Base-by-base conservation (phyloP, 64 coral and sea anemone species). In the Stichodactyla mertensii region DNA sequence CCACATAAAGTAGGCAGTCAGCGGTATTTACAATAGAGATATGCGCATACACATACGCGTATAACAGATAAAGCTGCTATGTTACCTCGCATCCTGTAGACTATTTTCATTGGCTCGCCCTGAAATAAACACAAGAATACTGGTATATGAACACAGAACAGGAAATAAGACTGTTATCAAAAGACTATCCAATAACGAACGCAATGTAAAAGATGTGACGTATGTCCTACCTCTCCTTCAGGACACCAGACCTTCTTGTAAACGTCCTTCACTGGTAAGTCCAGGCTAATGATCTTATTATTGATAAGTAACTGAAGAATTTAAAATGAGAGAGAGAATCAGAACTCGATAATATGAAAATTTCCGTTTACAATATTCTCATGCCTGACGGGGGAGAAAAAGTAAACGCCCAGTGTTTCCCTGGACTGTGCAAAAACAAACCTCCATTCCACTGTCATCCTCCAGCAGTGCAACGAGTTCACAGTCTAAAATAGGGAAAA, bases 371-470 rank as follows among this genome's bases (percentile, higher is more conserved):
- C 3, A 45, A 45, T 45, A 45, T 2, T 45, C 36, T 45, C 36
- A 2, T 45, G 36, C 1, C 36, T 4, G 36, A 45, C 1, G 36
- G 36, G 3, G 3, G 3, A 1, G 3, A 2, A 2, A 45, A 45
- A 45, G 1, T 2, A 45, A 45, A 45, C 36, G 36, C 36, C 36
- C 1, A 1, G 36, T 45, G 36, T 45, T 45, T 2, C 36, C 36
- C 28, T 58, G 5, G 54, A 88, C 51, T 1, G 6, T 66, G 3
- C 19, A 74, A 70, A 74, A 13, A 78, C 88, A 51, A 64, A 95
- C 96, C 96, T 98, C 96, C 96, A 98, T 98, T 61, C 96, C 96
- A 77, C 92, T 98, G 86, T 98, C 96, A 86, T 98, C 96, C 85
- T 98, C 96, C 4, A 98, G 86, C 15, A 98, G 83, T 52, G 96